Evolutionary conservation across 2,113 vertebrate species (phyloP).

Genomic region (Pholis gunnellus): DNA sequence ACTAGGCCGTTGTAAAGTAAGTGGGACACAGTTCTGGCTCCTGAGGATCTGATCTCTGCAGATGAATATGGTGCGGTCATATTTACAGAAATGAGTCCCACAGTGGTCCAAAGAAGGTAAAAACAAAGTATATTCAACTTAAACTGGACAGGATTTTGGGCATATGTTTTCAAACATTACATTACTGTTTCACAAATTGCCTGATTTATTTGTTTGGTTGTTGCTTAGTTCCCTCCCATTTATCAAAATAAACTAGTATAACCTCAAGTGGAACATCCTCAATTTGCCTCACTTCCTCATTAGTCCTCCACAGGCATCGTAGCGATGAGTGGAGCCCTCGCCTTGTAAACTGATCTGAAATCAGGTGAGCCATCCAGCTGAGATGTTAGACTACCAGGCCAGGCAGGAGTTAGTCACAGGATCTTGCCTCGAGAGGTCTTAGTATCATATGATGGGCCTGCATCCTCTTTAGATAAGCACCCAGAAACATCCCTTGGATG

Average conservation of each 20-base stretch:
- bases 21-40: constrained; percentile 64
- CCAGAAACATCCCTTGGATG: constrained; percentile 9
- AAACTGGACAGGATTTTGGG: not conserved
- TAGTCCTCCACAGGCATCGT: not conserved
- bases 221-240: constrained; percentile 13
- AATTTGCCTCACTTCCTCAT: constrained; percentile 48
- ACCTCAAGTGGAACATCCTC: constrained; percentile 17
- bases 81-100: constrained; percentile 41
- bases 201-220: not conserved
- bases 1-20: constrained; percentile 67
- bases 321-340: not conserved
- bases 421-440: constrained; percentile 56
- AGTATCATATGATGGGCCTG: constrained; percentile 65
- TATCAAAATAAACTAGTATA: not conserved
- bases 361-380: constrained; percentile 22
- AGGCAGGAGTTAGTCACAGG: constrained; percentile 69
- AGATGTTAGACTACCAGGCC: constrained; percentile 25
- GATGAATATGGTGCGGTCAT: constrained; percentile 51
- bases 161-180: not conserved
- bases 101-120: constrained; percentile 31
- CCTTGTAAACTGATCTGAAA: constrained; percentile 31
- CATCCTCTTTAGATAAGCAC: constrained; percentile 52
- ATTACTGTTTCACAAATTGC: not conserved
- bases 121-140: constrained; percentile 9
- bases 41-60: constrained; percentile 60